A percentile compares a stretch with the other conserved stretches of the same genome.
phyloP scores from a whole-genome alignment of 2,888 invertebrate species.

The Stenichneumon culpator region DNA sequence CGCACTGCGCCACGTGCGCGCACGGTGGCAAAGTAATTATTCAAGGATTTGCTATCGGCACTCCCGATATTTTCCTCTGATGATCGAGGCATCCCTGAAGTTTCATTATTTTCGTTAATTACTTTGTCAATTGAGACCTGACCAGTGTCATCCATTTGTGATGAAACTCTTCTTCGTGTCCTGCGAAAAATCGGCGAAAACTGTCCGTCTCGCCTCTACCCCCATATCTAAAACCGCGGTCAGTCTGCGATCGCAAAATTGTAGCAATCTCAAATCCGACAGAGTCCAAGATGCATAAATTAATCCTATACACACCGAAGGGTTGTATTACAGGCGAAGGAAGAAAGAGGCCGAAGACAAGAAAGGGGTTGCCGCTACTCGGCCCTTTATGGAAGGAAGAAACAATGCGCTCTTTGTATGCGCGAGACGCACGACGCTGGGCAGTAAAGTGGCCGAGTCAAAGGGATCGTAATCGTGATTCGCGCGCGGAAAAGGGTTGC shows the following conservation, averaged over 20 bases:
- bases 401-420: constrained; percentile 76
- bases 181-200: neutral
- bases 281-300: neutral
- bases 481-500: constrained; percentile 63
- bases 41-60: constrained; percentile 11
- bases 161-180: no score
- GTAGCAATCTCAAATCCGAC: neutral
- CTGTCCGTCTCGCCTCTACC: neutral
- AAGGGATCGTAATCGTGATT: constrained; percentile 80
- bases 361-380: constrained; percentile 28
- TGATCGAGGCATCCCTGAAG: neutral
- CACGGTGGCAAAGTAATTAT: constrained; percentile 28
- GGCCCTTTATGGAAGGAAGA: constrained; percentile 45
- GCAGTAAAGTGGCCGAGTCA: constrained; percentile 81
- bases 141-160: neutral
- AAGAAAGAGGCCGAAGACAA: constrained; percentile 36
- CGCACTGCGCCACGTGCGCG: constrained; percentile 18
- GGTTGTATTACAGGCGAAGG: neutral
- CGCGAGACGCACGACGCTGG: constrained; percentile 61
- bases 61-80: neutral
- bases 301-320: neutral
- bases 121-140: neutral
- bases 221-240: neutral
- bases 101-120: neutral
- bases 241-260: neutral